These are phyloP conservation scores for Archocentrus centrarchus DNA, from an alignment of 2,113 vertebrate species.

Conservation along the genomic window DNA sequence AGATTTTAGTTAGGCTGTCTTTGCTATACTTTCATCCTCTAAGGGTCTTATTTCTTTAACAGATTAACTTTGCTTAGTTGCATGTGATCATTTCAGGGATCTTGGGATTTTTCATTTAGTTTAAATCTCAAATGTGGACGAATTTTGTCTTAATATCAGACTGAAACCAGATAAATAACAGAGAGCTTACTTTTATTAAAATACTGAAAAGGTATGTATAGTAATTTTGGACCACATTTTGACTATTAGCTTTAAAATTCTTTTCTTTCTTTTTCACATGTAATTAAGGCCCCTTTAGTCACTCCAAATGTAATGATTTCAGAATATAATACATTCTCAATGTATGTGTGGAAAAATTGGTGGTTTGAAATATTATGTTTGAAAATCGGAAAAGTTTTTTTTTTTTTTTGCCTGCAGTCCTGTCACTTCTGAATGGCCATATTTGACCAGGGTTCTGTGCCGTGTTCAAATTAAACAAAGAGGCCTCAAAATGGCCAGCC, in stretches of 20 bases:
- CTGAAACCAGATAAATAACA: constrained; percentile 10
- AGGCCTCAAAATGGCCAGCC: constrained; percentile 52
- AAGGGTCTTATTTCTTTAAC: constrained; percentile 25
- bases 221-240: background rate
- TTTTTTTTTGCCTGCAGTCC: constrained; percentile 9
- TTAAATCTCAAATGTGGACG: constrained; percentile 33
- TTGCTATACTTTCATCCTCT: constrained; percentile 34
- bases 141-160: constrained; percentile 18
- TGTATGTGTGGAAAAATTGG: constrained; percentile 26
- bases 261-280: background rate
- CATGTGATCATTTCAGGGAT: constrained; percentile 12
- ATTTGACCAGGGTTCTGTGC: constrained; percentile 65
- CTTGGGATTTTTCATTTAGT: constrained; percentile 23
- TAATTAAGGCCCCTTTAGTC: background rate
- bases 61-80: constrained; percentile 36
- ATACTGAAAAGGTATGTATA: background rate
- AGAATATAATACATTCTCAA: constrained; percentile 11
- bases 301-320: constrained; percentile 13
- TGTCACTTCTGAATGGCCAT: constrained; percentile 52
- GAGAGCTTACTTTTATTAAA: background rate
- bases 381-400: constrained; percentile 19
- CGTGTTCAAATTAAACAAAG: constrained; percentile 73
- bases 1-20: constrained; percentile 52
- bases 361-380: constrained; percentile 58
- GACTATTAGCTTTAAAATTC: background rate